Evolutionary conservation across 2,113 vertebrate species (phyloP).

Genomic region (Malurus elegans): DNA sequence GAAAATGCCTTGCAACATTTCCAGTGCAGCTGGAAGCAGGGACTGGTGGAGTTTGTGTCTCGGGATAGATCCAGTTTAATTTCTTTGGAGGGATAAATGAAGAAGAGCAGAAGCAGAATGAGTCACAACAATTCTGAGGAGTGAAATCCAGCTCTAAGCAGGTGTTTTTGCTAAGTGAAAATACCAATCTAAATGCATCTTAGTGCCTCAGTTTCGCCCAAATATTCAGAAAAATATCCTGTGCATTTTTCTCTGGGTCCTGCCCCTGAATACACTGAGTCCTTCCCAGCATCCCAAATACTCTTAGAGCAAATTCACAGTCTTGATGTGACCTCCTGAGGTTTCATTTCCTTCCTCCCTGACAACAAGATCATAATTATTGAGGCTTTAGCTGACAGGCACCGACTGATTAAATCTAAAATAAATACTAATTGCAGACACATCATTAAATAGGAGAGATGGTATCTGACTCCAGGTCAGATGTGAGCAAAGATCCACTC

Average conservation of each 20-base stretch:
- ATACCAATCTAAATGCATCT: background rate
- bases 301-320: background rate
- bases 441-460: background rate
- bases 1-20: background rate
- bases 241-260: background rate
- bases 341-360: slow-evolving; percentile 23
- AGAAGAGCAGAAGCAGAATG: background rate
- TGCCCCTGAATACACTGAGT: background rate
- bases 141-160: background rate
- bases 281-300: background rate
- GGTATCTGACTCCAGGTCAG: background rate
- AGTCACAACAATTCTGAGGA: background rate
- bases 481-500: background rate
- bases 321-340: slow-evolving; percentile 12
- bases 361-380: slow-evolving; percentile 30
- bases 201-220: background rate
- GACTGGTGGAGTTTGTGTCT: background rate
- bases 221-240: background rate
- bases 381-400: slow-evolving; percentile 21
- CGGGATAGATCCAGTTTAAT: background rate
- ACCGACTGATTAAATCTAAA: slow-evolving; percentile 44
- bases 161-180: background rate
- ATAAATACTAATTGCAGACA: slow-evolving; percentile 24
- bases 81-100: background rate
- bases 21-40: background rate